Evolutionary conservation across 2,797 vertebrate genomes (phyloP), one percentile per base, ranked within the genome.

Genomic region (Falco peregrinus): DNA sequence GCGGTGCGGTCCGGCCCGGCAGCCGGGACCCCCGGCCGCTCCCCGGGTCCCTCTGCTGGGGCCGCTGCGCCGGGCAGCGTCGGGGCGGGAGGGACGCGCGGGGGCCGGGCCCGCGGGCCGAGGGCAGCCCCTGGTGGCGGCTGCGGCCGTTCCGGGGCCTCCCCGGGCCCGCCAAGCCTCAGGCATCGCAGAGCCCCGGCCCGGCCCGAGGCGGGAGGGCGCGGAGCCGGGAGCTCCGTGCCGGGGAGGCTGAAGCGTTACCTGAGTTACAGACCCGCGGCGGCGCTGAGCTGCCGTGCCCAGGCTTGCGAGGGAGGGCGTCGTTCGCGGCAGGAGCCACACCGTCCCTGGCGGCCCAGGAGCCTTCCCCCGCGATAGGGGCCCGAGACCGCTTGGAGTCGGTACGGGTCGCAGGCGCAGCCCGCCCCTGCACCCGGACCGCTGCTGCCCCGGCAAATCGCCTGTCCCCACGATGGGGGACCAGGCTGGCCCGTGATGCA

Each of bases 41-140:
- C 94, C 91, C 94, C 80, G 45, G 88, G 94, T 93, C 94, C 94
- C 94, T 84, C 90, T 95, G 79, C 87, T 47, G 90, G 94, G 53
- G 83, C 67, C 15, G 67, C 57, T 14, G 56, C 3, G 37, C 56
- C 65, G 73, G 20, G 61, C 33, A 17, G 67, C 12, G 57, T 5
- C n/a, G 41, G 26, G 69, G 12, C 24, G 54, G 61, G 25, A 17
- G 60, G 28, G 61, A 28, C 19, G 16, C 48, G 33, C 4, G 9
- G 5, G 43, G 33, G 35, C 10, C 28, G 22, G 51, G 17, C 10
- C 28, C 13, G 51, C n/a, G 56, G 41, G 57, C 28, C 5, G 57
- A 83, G 88, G 60, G 85, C 64, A 93, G 69, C 85, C 78, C 24
- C 88, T 95, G 82, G 74, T 6, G 85, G 84, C 11, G 22, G 47